These are phyloP conservation scores for Crocuta crocuta DNA, from an alignment of 2,113 vertebrate genomes.

Conservation along the genomic window DNA sequence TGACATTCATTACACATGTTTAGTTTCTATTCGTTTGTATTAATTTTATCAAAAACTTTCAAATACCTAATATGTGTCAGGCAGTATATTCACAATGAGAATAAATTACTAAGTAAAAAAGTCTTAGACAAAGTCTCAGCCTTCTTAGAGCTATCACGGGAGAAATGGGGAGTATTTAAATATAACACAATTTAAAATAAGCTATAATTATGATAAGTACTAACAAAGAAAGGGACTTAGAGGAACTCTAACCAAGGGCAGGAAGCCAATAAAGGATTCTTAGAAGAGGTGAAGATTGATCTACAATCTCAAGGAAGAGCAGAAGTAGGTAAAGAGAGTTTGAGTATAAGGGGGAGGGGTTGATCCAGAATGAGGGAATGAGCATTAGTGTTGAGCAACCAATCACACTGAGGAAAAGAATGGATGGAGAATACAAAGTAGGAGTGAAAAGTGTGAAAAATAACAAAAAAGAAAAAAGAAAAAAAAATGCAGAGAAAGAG, in stretches of 20 bases:
- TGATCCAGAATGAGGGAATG: background rate
- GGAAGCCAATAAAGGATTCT: background rate
- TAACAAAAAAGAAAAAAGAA: too few species aligned
- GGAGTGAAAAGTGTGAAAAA: background rate
- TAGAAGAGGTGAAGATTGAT: background rate
- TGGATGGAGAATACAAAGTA: background rate
- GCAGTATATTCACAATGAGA: background rate
- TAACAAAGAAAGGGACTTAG: background rate
- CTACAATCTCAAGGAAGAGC: background rate
- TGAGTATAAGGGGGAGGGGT: background rate
- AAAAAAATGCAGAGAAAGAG: background rate
- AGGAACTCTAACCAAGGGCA: background rate
- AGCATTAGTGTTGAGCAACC: background rate
- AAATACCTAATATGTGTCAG: background rate
- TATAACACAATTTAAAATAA: background rate
- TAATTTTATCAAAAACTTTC: background rate
- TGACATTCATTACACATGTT: background rate
- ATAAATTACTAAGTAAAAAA: constrained; percentile 17
- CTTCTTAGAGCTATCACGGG: background rate
- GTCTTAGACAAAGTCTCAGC: background rate
- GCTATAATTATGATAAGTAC: background rate
- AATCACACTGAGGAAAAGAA: background rate
- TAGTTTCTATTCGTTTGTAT: background rate
- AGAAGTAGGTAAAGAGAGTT: background rate
- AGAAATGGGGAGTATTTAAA: background rate